phyloP scores from a whole-genome alignment of 2,888 invertebrate genomes.

The Diarsia brunnea region DNA sequence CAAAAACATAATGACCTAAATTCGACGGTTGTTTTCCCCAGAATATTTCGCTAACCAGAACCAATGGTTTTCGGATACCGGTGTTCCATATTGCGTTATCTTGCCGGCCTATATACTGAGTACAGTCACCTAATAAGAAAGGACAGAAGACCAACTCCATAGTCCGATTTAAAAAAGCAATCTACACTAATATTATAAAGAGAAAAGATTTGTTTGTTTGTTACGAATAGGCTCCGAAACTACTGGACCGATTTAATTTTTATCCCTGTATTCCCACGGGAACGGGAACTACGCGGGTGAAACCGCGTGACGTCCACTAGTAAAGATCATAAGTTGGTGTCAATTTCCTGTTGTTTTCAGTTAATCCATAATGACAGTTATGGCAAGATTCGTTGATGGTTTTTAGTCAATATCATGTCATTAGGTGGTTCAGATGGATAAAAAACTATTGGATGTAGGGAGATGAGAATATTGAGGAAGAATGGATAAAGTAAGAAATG shows the following conservation, averaged over 20 bases:
- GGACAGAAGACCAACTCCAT: conserved; percentile 25
- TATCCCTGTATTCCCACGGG: no score
- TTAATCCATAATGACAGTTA: background rate
- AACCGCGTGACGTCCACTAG: no score
- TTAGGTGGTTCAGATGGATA: no score
- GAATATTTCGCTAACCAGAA: conserved; percentile 64
- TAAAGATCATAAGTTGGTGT: background rate
- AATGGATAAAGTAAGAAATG: no score
- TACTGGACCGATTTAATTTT: no score
- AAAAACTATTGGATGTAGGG: no score
- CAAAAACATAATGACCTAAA: conserved; percentile 55
- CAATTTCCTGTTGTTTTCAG: background rate
- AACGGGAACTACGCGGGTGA: no score
- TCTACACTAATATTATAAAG: no score
- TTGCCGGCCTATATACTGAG: conserved; percentile 67
- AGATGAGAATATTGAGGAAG: no score
- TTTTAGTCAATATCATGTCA: background rate
- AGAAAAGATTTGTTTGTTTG: no score
- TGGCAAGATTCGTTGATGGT: background rate
- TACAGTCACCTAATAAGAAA: conserved; percentile 13
- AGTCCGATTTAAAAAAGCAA: no score
- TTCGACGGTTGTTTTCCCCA: conserved; percentile 56
- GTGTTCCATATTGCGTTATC: conserved; percentile 69
- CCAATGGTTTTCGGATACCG: conserved; percentile 69
- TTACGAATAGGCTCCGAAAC: no score